Conservation (phyloP, 2,113 vertebrate species). For the Morphnarchus princeps region DNA sequence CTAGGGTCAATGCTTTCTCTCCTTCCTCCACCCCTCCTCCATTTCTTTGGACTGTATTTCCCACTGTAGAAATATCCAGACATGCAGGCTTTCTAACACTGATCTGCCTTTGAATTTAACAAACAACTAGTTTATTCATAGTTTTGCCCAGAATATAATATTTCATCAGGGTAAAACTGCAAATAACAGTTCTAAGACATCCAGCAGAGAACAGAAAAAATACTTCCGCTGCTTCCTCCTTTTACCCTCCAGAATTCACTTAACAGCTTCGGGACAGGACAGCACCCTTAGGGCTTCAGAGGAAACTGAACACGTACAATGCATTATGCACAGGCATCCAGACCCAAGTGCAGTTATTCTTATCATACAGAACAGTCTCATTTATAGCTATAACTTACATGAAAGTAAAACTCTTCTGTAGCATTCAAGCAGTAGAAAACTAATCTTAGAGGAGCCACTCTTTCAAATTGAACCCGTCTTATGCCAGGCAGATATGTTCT, state of each 20-base stretch:
- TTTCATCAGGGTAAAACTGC: not conserved
- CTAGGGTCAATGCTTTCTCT: not conserved
- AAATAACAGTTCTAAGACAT: not conserved
- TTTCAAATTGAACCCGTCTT: not conserved
- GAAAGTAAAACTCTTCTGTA: not conserved
- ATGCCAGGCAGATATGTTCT: rapidly evolving
- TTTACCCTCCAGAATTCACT: not conserved
- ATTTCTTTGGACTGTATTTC: not conserved
- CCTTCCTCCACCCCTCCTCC: too few relatives aligned
- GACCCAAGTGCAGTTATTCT: not conserved
- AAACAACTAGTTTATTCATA: not conserved
- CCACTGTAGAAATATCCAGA: not conserved
- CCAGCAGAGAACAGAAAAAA: not conserved
- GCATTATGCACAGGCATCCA: not conserved
- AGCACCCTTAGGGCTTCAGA: not conserved
- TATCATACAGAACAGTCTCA: not conserved
- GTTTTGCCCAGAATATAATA: not conserved
- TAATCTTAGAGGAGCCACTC: not conserved
- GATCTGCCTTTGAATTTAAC: not conserved
- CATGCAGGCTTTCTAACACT: not conserved
- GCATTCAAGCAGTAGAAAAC: not conserved
- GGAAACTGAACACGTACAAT: not conserved
- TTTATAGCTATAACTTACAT: not conserved
- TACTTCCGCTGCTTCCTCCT: not conserved
- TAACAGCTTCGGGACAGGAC: not conserved